Conservation (phyloP, 2,888 invertebrate genomes). For the Salticus scenicus region DNA sequence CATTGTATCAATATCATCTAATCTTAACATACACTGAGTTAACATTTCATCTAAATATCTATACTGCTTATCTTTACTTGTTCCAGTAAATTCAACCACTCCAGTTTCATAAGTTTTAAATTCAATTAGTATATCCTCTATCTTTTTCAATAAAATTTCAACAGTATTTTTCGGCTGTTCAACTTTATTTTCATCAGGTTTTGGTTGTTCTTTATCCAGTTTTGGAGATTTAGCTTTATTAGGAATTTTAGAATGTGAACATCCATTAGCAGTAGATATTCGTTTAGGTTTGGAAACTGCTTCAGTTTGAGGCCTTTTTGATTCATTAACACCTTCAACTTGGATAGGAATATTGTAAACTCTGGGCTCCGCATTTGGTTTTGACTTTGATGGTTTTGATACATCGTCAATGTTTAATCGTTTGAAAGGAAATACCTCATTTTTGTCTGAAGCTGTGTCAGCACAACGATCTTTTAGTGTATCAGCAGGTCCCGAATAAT, state of each 20-base stretch:
- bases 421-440: background rate
- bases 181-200: background rate
- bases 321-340: background rate
- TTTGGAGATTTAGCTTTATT: background rate
- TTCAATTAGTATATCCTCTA: slow-evolving; percentile 24
- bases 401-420: background rate
- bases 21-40: slow-evolving; percentile 87
- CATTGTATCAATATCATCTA: slow-evolving; percentile 94
- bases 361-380: slow-evolving; percentile 14
- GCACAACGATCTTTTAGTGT: background rate
- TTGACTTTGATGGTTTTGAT: background rate
- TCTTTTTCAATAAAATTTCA: slow-evolving; percentile 41
- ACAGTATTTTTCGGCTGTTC: background rate
- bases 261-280: background rate
- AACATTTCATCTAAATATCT: slow-evolving; percentile 95
- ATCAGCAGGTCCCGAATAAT: slow-evolving; percentile 16
- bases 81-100: slow-evolving; percentile 84
- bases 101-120: slow-evolving; percentile 78
- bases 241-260: background rate
- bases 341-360: slow-evolving; percentile 53
- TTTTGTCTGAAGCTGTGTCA: background rate
- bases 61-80: slow-evolving; percentile 87
- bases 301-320: background rate
- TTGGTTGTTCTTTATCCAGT: background rate
- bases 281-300: background rate